phyloP scores from a whole-genome alignment of 2,113 vertebrate genomes.

The Callospermophilus lateralis region DNA sequence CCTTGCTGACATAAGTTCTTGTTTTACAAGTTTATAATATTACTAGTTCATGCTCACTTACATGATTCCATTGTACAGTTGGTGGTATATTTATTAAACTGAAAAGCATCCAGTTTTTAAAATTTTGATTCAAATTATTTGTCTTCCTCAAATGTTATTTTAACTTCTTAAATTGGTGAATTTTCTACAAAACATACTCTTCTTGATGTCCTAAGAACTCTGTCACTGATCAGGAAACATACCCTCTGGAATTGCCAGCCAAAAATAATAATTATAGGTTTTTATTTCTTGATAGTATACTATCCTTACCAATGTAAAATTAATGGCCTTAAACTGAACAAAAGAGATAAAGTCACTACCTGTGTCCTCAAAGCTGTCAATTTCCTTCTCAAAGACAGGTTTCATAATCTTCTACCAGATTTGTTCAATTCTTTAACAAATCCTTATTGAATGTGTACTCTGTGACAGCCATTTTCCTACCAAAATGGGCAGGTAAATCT shows the following conservation, averaged over 20 bases:
- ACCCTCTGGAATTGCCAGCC: not conserved
- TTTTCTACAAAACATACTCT: constrained; percentile 4
- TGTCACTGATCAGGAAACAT: not conserved
- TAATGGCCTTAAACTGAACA: not conserved
- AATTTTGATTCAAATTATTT: constrained; percentile 41
- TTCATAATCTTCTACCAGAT: not conserved
- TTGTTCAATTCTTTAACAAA: constrained; percentile 36
- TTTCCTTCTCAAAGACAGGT: constrained; percentile 20
- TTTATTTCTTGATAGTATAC: not conserved
- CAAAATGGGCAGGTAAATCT: not conserved
- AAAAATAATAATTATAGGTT: not conserved
- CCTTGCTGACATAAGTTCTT: not conserved
- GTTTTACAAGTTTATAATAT: not conserved
- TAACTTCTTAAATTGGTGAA: constrained; percentile 18
- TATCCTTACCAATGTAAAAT: not conserved
- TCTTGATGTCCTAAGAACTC: not conserved
- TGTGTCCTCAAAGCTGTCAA: not conserved
- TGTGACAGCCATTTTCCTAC: not conserved
- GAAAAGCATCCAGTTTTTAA: not conserved
- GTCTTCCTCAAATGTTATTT: constrained; percentile 22
- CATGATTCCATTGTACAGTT: not conserved
- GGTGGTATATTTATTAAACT: not conserved
- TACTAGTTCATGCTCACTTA: not conserved
- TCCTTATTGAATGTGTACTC: not conserved
- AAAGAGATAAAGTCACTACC: not conserved